Evolutionary conservation across 37 sponge, comb jelly and placozoan genomes (phyloP).

Genomic region (Bolinopsis microptera): DNA sequence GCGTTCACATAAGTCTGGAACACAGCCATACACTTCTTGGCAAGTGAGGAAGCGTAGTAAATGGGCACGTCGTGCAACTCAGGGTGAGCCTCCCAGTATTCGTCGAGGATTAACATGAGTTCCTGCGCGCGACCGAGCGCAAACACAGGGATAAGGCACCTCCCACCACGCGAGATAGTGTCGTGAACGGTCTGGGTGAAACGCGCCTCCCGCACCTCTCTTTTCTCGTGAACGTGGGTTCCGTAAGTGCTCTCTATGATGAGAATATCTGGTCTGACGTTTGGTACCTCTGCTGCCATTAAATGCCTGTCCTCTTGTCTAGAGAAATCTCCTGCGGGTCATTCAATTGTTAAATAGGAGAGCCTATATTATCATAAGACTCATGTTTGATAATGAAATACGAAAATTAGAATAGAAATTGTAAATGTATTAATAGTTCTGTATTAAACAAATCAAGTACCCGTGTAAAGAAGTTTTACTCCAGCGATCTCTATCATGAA

Average conservation of each 20-base stretch:
- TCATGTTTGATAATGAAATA: background rate
- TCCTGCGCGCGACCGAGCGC: constrained; percentile 98
- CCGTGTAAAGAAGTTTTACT: constrained; percentile 76
- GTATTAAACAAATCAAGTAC: background rate
- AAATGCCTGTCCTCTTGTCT: constrained; percentile 94
- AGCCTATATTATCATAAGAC: background rate
- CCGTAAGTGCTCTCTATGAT: constrained; percentile 93
- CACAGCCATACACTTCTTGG: constrained; percentile 99
- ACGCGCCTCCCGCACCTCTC: constrained; percentile 86
- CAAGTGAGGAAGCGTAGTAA: constrained; percentile 97
- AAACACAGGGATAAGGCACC: constrained; percentile 97
- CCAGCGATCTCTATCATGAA: constrained; percentile 99
- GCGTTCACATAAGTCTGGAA: constrained; percentile 98
- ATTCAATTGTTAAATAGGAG: no score
- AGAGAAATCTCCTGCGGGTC: constrained; percentile 96
- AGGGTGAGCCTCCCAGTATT: constrained; percentile 96
- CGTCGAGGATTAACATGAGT: constrained; percentile 93
- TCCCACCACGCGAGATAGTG: constrained; percentile 92
- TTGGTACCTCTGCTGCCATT: constrained; percentile 96
- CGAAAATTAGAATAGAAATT: constrained; percentile 35
- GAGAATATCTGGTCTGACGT: constrained; percentile 82
- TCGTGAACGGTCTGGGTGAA: constrained; percentile 91
- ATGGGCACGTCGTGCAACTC: constrained; percentile 98
- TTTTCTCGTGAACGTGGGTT: constrained; percentile 85
- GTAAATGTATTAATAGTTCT: no score